Percentiles rank a stretch among this genome's conserved stretches.
Conservation (phyloP, 2,797 vertebrate species). For the Valencia hispanica region DNA sequence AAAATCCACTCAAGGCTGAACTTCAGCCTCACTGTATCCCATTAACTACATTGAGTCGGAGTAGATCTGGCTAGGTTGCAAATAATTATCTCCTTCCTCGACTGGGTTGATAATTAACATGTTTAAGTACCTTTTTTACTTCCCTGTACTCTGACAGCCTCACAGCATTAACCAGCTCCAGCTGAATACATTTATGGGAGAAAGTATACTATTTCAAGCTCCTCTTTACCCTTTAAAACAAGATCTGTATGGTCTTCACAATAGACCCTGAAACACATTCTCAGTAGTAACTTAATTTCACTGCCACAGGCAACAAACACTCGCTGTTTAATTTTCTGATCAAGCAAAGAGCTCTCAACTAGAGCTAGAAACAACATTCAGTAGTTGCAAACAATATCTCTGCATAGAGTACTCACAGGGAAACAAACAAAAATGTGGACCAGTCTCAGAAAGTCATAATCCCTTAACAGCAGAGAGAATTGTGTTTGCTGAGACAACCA, state of each 20-base stretch:
- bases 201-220: conserved; percentile 15
- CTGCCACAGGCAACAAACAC: conserved; percentile 17
- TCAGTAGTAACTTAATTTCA: conserved; percentile 26
- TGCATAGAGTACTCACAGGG: conserved; percentile 3
- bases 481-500: not conserved
- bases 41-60: conserved; percentile 4
- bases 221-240: conserved; percentile 14
- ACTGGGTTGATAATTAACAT: conserved; percentile 25
- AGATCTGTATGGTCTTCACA: conserved; percentile 21
- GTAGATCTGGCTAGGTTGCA: conserved; percentile 18
- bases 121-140: conserved; percentile 34
- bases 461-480: not conserved
- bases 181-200: conserved; percentile 29
- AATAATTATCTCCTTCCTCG: conserved; percentile 29
- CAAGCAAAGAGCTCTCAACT: conserved; percentile 13
- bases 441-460: not conserved
- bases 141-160: conserved; percentile 20
- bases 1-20: not conserved
- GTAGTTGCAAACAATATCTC: conserved; percentile 8
- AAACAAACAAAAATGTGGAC: conserved; percentile 2
- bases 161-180: conserved; percentile 21
- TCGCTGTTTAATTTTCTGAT: conserved; percentile 1
- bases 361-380: conserved; percentile 10
- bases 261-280: conserved; percentile 35
- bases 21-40: conserved; percentile 14